These are phyloP conservation scores for Aphrocallistes beatrix DNA, from an alignment of 37 sponge, comb jelly and placozoan genomes.

Conservation along the genomic window DNA sequence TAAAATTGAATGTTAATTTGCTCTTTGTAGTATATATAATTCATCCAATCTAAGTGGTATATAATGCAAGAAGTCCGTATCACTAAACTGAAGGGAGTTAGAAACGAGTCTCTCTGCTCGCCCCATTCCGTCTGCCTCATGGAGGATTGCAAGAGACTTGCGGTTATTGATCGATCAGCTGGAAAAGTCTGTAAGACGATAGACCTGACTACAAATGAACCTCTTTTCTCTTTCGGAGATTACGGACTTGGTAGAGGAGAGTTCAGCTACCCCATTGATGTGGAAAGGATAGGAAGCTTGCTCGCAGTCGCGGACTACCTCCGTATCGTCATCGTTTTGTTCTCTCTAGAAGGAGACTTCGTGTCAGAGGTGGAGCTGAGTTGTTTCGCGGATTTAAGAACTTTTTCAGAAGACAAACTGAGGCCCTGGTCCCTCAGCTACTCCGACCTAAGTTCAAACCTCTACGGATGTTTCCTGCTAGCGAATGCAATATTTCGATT, in stretches of 20 bases:
- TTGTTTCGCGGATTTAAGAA: not conserved
- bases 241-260: not conserved
- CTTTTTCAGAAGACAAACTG: not conserved
- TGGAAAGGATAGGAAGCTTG: not conserved
- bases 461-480: not conserved
- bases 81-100: not conserved
- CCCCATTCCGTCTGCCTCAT: not conserved
- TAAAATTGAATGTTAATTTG: no score
- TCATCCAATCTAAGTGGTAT: no score
- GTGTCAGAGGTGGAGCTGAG: not conserved
- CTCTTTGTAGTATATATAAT: no score
- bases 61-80: not conserved
- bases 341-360: not conserved
- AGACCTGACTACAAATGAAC: not conserved
- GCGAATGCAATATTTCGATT: not conserved
- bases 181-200: not conserved
- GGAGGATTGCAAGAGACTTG: not conserved
- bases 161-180: not conserved
- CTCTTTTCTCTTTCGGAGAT: not conserved
- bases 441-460: not conserved
- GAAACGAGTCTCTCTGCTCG: not conserved
- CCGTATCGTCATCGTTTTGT: not conserved
- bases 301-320: not conserved
- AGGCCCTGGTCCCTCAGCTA: slow-evolving; percentile 13
- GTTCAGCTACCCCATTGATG: not conserved